A percentile compares a stretch with the other conserved stretches of the same genome.
These are phyloP conservation scores for Epicampocera succincta DNA, from an alignment of 2,888 invertebrate genomes.

Conservation along the genomic window DNA sequence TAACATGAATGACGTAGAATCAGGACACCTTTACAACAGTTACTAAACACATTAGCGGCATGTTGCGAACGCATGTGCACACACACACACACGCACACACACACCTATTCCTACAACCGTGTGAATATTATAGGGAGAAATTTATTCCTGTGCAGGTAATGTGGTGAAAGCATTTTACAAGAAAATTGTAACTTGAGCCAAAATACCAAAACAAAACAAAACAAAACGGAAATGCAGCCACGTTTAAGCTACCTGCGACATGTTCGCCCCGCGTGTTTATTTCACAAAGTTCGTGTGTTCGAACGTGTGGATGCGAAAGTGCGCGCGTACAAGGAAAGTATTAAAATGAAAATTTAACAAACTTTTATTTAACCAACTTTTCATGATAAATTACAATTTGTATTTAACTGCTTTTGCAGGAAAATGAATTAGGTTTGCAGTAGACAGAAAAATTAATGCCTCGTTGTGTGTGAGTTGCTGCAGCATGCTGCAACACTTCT, in stretches of 20 bases:
- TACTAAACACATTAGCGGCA: slow-evolving; percentile 18
- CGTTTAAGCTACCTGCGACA: slow-evolving; percentile 49
- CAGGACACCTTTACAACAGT: background rate
- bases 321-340: slow-evolving; percentile 29
- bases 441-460: slow-evolving; percentile 28
- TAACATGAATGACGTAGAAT: slow-evolving; percentile 7
- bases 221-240: slow-evolving; percentile 53
- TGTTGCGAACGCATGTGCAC: background rate
- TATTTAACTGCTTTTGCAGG: slow-evolving; percentile 13
- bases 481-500: background rate
- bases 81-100: background rate
- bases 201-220: slow-evolving; percentile 43
- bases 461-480: slow-evolving; percentile 14
- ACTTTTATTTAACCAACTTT: slow-evolving; percentile 56
- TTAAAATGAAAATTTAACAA: slow-evolving; percentile 63
- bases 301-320: background rate
- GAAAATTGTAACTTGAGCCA: slow-evolving; percentile 17
- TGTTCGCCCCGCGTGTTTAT: slow-evolving; percentile 35
- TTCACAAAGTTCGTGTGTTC: slow-evolving; percentile 1
- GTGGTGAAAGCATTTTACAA: background rate
- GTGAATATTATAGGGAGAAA: too few relatives aligned
- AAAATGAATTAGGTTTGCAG: slow-evolving; percentile 16
- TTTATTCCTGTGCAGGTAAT: too few relatives aligned
- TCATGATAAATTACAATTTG: slow-evolving; percentile 54
- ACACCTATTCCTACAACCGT: too few relatives aligned